These are phyloP conservation scores for Nasua narica DNA, from an alignment of 2,797 vertebrate genomes.

Conservation along the genomic window DNA sequence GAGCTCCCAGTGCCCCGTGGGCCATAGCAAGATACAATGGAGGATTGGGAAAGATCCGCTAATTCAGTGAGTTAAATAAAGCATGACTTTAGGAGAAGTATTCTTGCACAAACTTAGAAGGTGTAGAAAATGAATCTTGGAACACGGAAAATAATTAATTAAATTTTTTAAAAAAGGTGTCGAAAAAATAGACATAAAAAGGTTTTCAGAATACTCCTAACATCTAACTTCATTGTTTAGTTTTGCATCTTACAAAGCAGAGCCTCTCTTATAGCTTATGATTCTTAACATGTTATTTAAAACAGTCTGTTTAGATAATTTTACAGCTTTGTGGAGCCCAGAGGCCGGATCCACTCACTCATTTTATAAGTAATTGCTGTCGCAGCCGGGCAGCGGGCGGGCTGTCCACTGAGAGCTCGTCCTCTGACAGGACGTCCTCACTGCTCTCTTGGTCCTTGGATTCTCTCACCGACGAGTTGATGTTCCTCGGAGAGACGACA, in stretches of 20 bases:
- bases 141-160: too few relatives aligned
- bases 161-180: too few relatives aligned
- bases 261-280: not conserved
- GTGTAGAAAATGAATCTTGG: not conserved
- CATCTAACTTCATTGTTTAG: not conserved
- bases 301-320: too few relatives aligned
- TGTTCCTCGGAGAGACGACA: too few relatives aligned
- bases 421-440: too few relatives aligned
- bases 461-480: too few relatives aligned
- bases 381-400: accelerated
- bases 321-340: too few relatives aligned
- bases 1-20: not conserved
- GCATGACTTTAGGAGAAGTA: not conserved
- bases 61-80: not conserved
- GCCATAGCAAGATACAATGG: not conserved
- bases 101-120: not conserved
- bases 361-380: not conserved
- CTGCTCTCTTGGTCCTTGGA: too few relatives aligned
- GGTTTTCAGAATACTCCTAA: too few relatives aligned
- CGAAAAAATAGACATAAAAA: not conserved
- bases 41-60: not conserved
- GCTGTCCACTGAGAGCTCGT: too few relatives aligned
- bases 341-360: not conserved
- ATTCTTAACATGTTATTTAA: too few relatives aligned
- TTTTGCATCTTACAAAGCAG: not conserved